Base-by-base conservation (phyloP, 2,888 invertebrate species). In the Pantelozetes paolii region DNA sequence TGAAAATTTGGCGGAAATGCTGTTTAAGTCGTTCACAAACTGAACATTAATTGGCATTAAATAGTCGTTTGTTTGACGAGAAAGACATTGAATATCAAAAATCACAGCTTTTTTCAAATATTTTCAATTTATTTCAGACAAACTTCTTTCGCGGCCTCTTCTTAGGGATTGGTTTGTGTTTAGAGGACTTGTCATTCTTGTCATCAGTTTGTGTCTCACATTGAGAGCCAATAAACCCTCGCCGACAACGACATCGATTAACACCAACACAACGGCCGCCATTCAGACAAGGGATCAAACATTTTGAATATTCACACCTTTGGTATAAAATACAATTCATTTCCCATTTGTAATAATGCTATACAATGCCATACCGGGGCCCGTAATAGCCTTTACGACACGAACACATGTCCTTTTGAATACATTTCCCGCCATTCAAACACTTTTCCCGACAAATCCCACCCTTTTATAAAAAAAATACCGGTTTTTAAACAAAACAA, bases 301-400 rank as follows among this genome's bases (percentile, higher is more conserved):
- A 93, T 84, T 91, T 91, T 26, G 72, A 72, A 48, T 74, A 76
- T 45, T 74, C 72, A 54, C 76, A 76, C 15, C 76, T 78, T 32
- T 26, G 26, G 54, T 8, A n/a, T n/a, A n/a, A n/a, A n/a, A n/a
- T n/a, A n/a, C n/a, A n/a, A n/a, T n/a, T n/a, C n/a, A n/a, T n/a
- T n/a, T n/a, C n/a, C n/a, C n/a, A n/a, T n/a, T n/a, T n/a, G n/a
- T n/a, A n/a, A n/a, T n/a, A n/a, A n/a, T n/a, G n/a, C n/a, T n/a
- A n/a, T n/a, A n/a, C 11, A 5, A n/a, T 20, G 15, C 94, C 92
- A 83, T 94, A 95, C 75, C 89, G 88, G 70, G 89, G 84, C 75
- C 95, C 96, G 81, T 91, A 93, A 82, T 91, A 95, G 59, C 95
- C 95, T 82, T 90, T 91, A 0, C 91, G 88, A 83, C 95, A 96